Conservation (phyloP, 2,888 invertebrate genomes). For the Blera fallax region DNA sequence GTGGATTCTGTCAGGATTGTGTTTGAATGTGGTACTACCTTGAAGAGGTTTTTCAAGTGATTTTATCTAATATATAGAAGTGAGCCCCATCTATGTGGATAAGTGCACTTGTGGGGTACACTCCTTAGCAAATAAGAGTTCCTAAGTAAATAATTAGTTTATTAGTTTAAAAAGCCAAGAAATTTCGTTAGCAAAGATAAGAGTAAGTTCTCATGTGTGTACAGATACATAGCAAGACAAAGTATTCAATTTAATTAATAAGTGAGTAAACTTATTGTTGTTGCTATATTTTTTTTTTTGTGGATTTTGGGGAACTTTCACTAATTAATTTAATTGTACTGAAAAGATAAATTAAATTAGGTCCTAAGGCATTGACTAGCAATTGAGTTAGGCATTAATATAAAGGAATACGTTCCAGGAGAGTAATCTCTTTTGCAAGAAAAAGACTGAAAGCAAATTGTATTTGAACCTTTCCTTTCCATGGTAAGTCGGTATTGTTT, state of each 20-base stretch:
- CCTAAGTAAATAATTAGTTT: constrained; percentile 22
- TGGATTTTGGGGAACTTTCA: neutral
- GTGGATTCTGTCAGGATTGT: neutral
- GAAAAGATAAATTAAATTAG: neutral
- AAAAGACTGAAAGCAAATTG: no score
- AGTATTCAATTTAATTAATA: constrained; percentile 29
- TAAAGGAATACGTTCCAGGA: no score
- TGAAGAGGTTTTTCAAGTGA: constrained; percentile 17
- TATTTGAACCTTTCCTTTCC: no score
- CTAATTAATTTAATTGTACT: constrained; percentile 15
- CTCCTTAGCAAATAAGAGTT: neutral
- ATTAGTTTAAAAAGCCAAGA: constrained; percentile 10
- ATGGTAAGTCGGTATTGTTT: no score
- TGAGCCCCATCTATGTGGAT: neutral
- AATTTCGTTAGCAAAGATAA: constrained; percentile 11
- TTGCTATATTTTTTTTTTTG: neutral
- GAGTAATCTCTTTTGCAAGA: no score
- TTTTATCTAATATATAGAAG: neutral
- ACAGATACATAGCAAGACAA: neutral
- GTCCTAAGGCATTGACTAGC: neutral
- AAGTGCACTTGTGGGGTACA: constrained; percentile 4
- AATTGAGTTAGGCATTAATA: neutral
- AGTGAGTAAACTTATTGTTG: neutral
- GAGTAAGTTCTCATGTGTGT: neutral
- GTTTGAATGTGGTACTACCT: neutral